Conservation (phyloP, 1,140 invertebrate genomes). For the Diabrotica undecimpunctata region DNA sequence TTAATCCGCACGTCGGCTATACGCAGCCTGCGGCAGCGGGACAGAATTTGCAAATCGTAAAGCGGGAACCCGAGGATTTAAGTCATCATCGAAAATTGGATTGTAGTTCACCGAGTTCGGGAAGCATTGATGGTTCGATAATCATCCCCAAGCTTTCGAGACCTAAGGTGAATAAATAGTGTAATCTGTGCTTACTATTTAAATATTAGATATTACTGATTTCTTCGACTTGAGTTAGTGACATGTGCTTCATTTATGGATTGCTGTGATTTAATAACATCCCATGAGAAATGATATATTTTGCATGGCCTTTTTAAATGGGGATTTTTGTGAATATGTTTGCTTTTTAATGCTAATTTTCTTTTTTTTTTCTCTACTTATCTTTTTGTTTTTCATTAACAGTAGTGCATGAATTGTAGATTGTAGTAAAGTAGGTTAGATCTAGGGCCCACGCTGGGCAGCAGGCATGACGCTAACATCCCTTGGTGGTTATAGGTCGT, state of each 20-base stretch:
- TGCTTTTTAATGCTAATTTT: no score
- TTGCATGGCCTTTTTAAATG: background rate
- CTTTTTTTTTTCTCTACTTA: no score
- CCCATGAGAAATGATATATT: background rate
- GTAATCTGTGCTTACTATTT: constrained; percentile 20
- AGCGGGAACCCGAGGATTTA: constrained; percentile 65
- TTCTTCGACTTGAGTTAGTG: constrained; percentile 12
- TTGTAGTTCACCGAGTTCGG: constrained; percentile 42
- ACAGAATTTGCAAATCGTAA: constrained; percentile 53
- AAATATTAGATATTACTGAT: background rate
- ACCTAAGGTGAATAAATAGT: constrained; percentile 42
- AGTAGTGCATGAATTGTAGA: constrained; percentile 28
- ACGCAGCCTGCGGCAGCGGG: constrained; percentile 41
- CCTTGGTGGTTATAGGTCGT: constrained; percentile 46
- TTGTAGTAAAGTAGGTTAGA: constrained; percentile 33
- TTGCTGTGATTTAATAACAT: background rate
- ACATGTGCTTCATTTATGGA: constrained; percentile 5
- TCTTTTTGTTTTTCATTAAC: no score
- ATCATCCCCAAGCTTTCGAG: constrained; percentile 45
- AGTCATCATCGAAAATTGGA: constrained; percentile 51
- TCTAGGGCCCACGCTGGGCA: constrained; percentile 35
- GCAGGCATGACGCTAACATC: constrained; percentile 23
- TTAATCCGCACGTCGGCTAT: constrained; percentile 54
- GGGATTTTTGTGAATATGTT: background rate
- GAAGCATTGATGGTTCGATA: constrained; percentile 42